A percentile compares a stretch with the other conserved stretches of the same genome.
Conservation (phyloP, 2,113 vertebrate species). For the Apteryx mantelli region DNA sequence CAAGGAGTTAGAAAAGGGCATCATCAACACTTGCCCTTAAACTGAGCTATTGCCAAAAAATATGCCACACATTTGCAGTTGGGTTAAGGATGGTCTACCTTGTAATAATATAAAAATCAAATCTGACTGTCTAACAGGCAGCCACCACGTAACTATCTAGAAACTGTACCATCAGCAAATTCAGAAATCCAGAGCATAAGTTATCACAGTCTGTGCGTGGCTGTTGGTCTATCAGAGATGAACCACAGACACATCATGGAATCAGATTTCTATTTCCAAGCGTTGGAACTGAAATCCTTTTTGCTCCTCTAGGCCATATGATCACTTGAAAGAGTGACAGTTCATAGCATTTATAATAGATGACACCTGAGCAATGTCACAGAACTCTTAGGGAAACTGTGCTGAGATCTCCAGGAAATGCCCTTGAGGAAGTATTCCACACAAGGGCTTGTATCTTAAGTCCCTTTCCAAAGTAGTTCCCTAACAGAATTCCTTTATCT, state of each 20-base stretch:
- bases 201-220: background rate
- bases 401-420: background rate
- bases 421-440: background rate
- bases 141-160: background rate
- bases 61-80: fast-evolving
- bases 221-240: background rate
- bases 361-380: background rate
- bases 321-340: background rate
- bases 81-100: background rate
- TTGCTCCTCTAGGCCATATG: background rate
- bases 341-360: background rate
- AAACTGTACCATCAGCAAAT: background rate
- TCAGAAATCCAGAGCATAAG: background rate
- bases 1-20: background rate
- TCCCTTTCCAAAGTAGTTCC: background rate
- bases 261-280: background rate
- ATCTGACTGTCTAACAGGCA: background rate
- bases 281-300: background rate
- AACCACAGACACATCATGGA: background rate
- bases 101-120: background rate
- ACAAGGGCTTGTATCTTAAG: background rate
- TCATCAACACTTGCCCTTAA: background rate
- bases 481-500: background rate
- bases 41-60: background rate
- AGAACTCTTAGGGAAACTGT: background rate